Evolutionary conservation across 2,888 invertebrate genomes (phyloP).

Genomic region (Trichopria drosophilae): DNA sequence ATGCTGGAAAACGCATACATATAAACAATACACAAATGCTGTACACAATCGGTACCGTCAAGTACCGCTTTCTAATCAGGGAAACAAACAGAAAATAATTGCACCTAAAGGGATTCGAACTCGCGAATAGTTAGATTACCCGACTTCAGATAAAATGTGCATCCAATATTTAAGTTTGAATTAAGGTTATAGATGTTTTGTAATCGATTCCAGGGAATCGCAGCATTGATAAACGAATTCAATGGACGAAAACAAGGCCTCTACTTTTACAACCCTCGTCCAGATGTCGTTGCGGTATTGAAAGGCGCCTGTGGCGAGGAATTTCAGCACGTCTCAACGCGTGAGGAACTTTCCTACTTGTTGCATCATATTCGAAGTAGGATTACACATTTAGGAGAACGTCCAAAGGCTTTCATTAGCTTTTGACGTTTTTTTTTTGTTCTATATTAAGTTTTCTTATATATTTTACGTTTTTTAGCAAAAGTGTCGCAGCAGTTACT

Average conservation of each 20-base stretch:
- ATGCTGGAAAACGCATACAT: too few species aligned
- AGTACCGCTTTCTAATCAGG: too few species aligned
- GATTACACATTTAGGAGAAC: neutral
- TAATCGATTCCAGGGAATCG: constrained; percentile 66
- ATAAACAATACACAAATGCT: too few species aligned
- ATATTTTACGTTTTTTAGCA: too few species aligned
- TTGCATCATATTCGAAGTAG: constrained; percentile 54
- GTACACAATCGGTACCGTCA: too few species aligned
- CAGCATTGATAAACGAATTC: constrained; percentile 74
- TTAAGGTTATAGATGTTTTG: constrained; percentile 10
- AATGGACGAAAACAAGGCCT: constrained; percentile 72
- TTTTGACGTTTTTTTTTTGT: too few species aligned
- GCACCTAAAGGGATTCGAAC: too few species aligned
- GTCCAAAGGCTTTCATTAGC: neutral
- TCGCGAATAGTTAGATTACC: too few species aligned
- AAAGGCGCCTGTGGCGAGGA: constrained; percentile 70
- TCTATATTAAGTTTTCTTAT: too few species aligned
- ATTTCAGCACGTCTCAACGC: constrained; percentile 64
- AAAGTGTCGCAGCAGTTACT: constrained; percentile 45
- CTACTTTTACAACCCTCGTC: constrained; percentile 70
- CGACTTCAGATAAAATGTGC: too few species aligned
- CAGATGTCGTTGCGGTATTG: constrained; percentile 70
- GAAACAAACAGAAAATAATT: too few species aligned
- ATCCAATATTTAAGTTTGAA: neutral
- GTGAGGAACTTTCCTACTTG: constrained; percentile 65